Evolutionary conservation across 2,888 invertebrate species (phyloP).

Genomic region (Pimpla rufipes): DNA sequence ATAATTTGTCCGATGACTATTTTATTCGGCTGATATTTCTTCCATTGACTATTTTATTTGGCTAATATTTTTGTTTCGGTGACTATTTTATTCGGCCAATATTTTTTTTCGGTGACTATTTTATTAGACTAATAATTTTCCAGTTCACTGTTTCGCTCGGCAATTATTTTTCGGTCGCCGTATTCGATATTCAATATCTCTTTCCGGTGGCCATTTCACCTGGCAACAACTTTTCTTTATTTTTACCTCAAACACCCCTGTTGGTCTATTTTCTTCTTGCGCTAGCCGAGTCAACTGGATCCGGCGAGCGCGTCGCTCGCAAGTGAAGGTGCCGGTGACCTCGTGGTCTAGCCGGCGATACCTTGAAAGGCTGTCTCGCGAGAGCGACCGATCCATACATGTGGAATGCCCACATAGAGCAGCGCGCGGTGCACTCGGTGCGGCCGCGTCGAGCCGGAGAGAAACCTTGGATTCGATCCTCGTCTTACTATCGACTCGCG

Average conservation of each 20-base stretch:
- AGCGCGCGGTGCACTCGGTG: background rate
- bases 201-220: too few relatives aligned
- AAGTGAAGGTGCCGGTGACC: constrained; percentile 21
- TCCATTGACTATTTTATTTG: too few relatives aligned
- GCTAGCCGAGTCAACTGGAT: background rate
- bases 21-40: too few relatives aligned
- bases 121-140: too few relatives aligned
- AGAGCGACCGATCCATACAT: background rate
- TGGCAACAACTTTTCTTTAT: background rate
- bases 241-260: background rate
- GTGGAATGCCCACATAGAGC: constrained; percentile 2
- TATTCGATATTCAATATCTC: too few relatives aligned
- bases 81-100: too few relatives aligned
- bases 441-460: constrained; percentile 5
- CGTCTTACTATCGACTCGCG: constrained; percentile 22
- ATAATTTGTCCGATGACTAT: too few relatives aligned
- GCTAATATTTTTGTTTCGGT: too few relatives aligned
- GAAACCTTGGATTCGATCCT: constrained; percentile 57
- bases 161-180: too few relatives aligned
- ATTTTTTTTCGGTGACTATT: too few relatives aligned
- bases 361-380: constrained; percentile 38
- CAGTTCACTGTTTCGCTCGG: too few relatives aligned
- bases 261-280: background rate
- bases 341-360: constrained; percentile 20
- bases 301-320: background rate